phyloP scores from a whole-genome alignment of 2,888 invertebrate species.

The Sepioteuthis lessoniana region DNA sequence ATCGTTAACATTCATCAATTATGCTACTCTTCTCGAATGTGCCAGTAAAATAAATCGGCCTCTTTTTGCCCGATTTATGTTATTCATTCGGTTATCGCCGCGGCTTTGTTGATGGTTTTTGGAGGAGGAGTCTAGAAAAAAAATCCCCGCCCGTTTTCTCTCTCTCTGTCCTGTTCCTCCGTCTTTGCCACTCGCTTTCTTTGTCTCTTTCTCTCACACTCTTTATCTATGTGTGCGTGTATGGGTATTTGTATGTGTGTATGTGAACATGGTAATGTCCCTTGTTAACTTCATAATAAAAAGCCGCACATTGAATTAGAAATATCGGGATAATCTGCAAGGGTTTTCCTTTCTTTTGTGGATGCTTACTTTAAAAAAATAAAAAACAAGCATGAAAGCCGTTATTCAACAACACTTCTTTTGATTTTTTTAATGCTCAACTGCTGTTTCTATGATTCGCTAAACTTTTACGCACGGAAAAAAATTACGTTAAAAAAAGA shows the following conservation, averaged over 20 bases:
- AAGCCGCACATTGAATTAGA: background rate
- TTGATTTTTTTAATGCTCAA: background rate
- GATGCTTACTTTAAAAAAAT: no score
- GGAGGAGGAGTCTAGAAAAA: conserved; percentile 48
- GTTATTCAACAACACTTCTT: background rate
- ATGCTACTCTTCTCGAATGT: background rate
- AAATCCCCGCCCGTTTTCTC: conserved; percentile 45
- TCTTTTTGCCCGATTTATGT: background rate
- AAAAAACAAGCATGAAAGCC: background rate
- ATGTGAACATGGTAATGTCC: background rate
- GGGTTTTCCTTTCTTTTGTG: background rate
- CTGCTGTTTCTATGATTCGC: background rate
- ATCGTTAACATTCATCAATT: background rate
- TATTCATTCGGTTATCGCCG: background rate
- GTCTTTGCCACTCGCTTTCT: background rate
- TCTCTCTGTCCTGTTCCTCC: background rate
- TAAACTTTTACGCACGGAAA: background rate
- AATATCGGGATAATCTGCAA: background rate
- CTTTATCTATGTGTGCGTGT: background rate
- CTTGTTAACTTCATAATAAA: background rate
- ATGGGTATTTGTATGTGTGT: background rate
- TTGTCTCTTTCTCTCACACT: background rate
- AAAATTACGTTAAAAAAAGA: background rate
- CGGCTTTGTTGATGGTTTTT: conserved; percentile 20
- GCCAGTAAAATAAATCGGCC: background rate